Evolutionary conservation across 2,113 vertebrate species (phyloP).

Genomic region (Salvelinus namaycush): DNA sequence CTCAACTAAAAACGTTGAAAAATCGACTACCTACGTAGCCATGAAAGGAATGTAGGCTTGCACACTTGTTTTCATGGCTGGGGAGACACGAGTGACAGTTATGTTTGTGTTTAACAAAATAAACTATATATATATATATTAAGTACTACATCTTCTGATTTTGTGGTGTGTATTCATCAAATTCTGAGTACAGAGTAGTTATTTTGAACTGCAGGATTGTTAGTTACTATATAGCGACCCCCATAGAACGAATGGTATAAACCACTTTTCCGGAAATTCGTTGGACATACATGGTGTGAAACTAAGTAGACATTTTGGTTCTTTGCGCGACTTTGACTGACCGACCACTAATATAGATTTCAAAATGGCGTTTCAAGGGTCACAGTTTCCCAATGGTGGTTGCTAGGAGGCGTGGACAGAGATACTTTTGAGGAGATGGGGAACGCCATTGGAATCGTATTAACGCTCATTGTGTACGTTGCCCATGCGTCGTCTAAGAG

Average conservation of each 20-base stretch:
- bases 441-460: too few relatives aligned
- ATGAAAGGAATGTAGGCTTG: background rate
- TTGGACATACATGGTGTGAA: constrained; percentile 6
- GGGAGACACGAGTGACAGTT: background rate
- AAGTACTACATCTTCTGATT: background rate
- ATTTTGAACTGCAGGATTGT: background rate
- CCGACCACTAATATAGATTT: background rate
- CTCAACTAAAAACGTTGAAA: background rate
- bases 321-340: background rate
- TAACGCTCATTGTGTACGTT: too few relatives aligned
- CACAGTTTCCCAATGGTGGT: constrained; percentile 32
- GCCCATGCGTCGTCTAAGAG: too few relatives aligned
- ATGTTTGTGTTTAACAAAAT: background rate
- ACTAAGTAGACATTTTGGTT: constrained; percentile 33
- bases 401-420: constrained; percentile 37
- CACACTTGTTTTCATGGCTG: background rate
- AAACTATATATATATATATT: background rate
- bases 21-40: background rate
- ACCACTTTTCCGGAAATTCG: constrained; percentile 15
- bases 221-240: background rate
- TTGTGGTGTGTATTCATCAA: too few relatives aligned
- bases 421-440: too few relatives aligned
- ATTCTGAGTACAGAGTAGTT: background rate
- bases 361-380: constrained; percentile 20
- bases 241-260: constrained; percentile 28